Evolutionary conservation across 2,888 invertebrate genomes (phyloP), one percentile per base, ranked within the genome.

Genomic region (Nysson spinosus): DNA sequence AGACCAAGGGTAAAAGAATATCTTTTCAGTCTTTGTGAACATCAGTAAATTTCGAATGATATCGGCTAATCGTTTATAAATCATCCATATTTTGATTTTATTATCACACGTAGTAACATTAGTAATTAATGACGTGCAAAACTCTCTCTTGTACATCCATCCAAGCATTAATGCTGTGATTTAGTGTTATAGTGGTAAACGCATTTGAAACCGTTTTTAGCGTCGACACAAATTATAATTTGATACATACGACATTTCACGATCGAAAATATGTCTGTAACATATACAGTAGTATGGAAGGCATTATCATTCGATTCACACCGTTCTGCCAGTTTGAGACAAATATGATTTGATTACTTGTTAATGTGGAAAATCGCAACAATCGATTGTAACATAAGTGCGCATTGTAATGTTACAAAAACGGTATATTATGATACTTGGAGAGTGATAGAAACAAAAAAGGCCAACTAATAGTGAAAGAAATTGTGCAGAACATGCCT

Each of bases 241-340:
- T 65, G 66, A 66, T 63, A 72, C 58, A 44, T 54, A 52, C 49
- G 32, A 56, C 56, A 44, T 69, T 68, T 64, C 60, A 52, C 42
- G 51, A 58, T 63, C 47, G 43, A 37, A 44, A 62, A 39, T 24
- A 39, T 42, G 47, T 43, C 51, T 30, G 40, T 34, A 28, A 49
- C 34, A 20, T 42, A 26, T 28, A 39, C 22, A 60, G 7, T 16
- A 20, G 35, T 34, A 49, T 56, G 50, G 22, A 39, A 60, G 50
- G 35, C 54, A 43, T 57, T 52, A 47, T 42, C 24, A 42, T 47
- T 50, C 42, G 46, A 57, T 69, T 63, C 63, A 66, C 57, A 57
- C 60, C 46, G 55, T 69, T 70, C 49, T 69, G 49, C 49, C 54
- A 52, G 39, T 65, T 62, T 46, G 22, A 34, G 46, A 56, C n/a